These are phyloP conservation scores for Schizaphis graminum DNA, from an alignment of 2,888 invertebrate genomes.

Conservation along the genomic window DNA sequence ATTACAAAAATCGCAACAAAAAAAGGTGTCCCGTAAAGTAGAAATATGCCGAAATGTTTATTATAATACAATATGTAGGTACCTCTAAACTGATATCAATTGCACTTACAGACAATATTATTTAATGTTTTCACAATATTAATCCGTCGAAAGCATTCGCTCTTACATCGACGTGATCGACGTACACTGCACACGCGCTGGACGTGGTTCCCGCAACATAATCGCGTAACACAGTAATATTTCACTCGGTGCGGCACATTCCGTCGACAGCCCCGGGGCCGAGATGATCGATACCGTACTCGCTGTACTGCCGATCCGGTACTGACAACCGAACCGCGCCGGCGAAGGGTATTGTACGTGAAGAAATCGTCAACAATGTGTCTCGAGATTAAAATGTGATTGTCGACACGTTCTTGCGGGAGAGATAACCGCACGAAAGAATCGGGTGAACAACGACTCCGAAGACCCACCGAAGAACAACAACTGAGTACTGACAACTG, in stretches of 20 bases:
- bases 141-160: neutral
- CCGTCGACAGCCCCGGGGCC: neutral
- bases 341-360: neutral
- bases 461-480: neutral
- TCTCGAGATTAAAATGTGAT: neutral
- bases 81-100: neutral
- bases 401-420: neutral
- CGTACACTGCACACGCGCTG: neutral
- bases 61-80: neutral
- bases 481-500: neutral
- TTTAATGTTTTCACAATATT: neutral
- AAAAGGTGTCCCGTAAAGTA: too few species aligned
- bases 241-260: conserved; percentile 8
- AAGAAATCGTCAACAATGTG: neutral
- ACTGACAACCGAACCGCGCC: neutral
- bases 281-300: neutral
- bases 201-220: neutral
- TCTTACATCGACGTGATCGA: neutral
- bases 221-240: neutral
- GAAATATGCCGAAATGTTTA: too few species aligned
- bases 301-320: neutral
- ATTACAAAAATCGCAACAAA: too few species aligned
- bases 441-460: neutral
- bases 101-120: neutral
- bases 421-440: neutral